These are phyloP conservation scores for Drosophila atripex DNA, from an alignment of 2,888 invertebrate genomes.

Conservation along the genomic window DNA sequence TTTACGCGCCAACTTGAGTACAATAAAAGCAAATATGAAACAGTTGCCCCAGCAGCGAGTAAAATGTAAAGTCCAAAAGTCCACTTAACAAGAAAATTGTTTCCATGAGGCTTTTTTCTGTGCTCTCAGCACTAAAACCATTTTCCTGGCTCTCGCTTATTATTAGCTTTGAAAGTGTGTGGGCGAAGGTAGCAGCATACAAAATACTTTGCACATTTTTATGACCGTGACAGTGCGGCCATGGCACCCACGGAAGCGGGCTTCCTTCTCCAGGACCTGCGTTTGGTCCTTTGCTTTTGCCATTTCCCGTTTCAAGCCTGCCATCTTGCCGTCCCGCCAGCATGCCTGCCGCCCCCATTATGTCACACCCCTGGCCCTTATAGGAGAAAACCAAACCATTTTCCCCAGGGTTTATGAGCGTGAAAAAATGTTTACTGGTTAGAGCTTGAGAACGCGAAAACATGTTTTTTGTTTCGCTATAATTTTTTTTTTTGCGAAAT, in stretches of 20 bases:
- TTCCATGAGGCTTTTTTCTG: constrained; percentile 45
- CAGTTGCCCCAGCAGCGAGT: constrained; percentile 29
- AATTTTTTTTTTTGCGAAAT: constrained; percentile 20
- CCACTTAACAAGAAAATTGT: constrained; percentile 63
- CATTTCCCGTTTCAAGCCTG: constrained; percentile 18
- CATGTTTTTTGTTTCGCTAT: constrained; percentile 27
- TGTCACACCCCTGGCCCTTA: constrained; percentile 45
- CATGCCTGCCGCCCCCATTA: constrained; percentile 54
- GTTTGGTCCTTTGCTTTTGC: constrained; percentile 1
- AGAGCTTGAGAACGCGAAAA: constrained; percentile 28
- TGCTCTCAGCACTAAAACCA: constrained; percentile 44
- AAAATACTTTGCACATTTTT: constrained; percentile 72
- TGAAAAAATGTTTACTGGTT: constrained; percentile 49
- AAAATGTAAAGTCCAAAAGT: constrained; percentile 58
- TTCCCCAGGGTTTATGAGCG: constrained; percentile 67
- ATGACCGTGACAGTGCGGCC: constrained; percentile 50
- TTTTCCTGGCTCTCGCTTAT: constrained; percentile 47
- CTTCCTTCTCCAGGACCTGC: constrained; percentile 1
- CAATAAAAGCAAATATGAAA: constrained; percentile 64
- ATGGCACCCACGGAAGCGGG: constrained; percentile 15
- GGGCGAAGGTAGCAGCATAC: constrained; percentile 24
- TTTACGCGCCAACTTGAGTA: constrained; percentile 61
- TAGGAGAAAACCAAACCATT: constrained; percentile 50
- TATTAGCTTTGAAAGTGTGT: constrained; percentile 41
- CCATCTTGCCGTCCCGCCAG: constrained; percentile 13